These are phyloP conservation scores for Equus przewalskii DNA, from an alignment of 2,113 vertebrate species.

Conservation along the genomic window DNA sequence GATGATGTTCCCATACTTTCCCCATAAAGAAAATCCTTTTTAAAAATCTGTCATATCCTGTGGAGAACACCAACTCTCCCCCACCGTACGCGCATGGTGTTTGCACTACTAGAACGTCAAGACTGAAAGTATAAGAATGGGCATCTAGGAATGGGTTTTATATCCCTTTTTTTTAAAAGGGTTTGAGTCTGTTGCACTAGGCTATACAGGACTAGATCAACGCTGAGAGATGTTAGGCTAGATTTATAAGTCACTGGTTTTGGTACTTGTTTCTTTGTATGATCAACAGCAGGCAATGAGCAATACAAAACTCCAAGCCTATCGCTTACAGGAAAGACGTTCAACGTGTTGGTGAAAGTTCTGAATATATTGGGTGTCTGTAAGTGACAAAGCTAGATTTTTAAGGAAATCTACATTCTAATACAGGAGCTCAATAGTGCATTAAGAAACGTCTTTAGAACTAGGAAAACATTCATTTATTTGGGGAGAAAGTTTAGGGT, in stretches of 20 bases:
- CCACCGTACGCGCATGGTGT: not conserved
- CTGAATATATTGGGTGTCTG: not conserved
- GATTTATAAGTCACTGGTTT: constrained; percentile 4
- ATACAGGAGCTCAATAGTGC: not conserved
- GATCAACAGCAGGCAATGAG: not conserved
- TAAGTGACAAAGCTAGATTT: constrained; percentile 41
- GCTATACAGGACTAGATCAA: not conserved
- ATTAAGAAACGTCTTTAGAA: constrained; percentile 40
- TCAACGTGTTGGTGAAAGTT: not conserved
- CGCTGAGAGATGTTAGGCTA: not conserved
- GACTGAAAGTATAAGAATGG: constrained; percentile 27
- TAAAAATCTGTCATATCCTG: not conserved
- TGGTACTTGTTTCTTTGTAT: not conserved
- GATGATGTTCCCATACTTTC: not conserved
- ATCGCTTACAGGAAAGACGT: not conserved
- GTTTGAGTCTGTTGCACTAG: not conserved
- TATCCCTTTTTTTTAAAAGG: not conserved
- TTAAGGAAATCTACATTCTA: constrained; percentile 41
- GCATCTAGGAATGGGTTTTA: not conserved
- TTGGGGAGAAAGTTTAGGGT: constrained; percentile 46
- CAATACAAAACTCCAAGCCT: constrained; percentile 56
- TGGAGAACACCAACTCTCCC: not conserved
- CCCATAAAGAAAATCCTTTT: constrained; percentile 37
- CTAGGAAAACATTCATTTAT: constrained; percentile 36
- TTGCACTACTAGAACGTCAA: constrained; percentile 57